Base-by-base conservation (phyloP, 2,113 vertebrate genomes). In the Clarias gariepinus region DNA sequence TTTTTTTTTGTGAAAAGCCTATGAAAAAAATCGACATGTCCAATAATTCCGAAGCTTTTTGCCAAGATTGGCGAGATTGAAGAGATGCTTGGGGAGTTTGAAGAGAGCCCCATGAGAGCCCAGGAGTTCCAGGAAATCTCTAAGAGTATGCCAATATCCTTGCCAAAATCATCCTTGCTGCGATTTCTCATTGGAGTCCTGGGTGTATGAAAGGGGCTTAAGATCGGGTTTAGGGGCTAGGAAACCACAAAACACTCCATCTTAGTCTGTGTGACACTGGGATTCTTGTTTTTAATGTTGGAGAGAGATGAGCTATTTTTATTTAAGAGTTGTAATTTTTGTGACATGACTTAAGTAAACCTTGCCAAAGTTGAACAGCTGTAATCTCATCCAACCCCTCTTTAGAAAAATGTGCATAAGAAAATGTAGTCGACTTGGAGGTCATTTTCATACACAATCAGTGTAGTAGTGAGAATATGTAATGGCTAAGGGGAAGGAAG, bases 401-500 rank as follows among this genome's bases (percentile, higher is more conserved):
- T n/a, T 28, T 79, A 18, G 18, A 57, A 78, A 10, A n/a, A 79
- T 33, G 19, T 33, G n/a, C 30, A 33, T 10, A 58, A 33, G 28
- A 79, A 79, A 79, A 79, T 60, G 18, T 79, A 58, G 55, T 79
- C 10, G 18, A 79, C 77, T 55, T 33, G 18, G 16, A 79, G 55
- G 77, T 79, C 28, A 79, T 79, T 79, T 58, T 58, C 55, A 21
- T n/a, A 77, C 52, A 77, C 47, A 77, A 77, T 77, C 77, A 30
- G n/a, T 33, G 77, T 18, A 58, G n/a, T 18, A 58, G 1, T 19
- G 77, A 79, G 55, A 79, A 33, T 28, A 30, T 78, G 25, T 12
- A 60, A 79, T 33, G 12, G 55, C 77, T 1, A 9, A 79, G 33
- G 52, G 53, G 25, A 57, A 78, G 13, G n/a, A 4, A 33, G 58